Evolutionary conservation across 2,113 vertebrate species (phyloP), one percentile per base, ranked within the genome.

Genomic region (Tor tambroides): DNA sequence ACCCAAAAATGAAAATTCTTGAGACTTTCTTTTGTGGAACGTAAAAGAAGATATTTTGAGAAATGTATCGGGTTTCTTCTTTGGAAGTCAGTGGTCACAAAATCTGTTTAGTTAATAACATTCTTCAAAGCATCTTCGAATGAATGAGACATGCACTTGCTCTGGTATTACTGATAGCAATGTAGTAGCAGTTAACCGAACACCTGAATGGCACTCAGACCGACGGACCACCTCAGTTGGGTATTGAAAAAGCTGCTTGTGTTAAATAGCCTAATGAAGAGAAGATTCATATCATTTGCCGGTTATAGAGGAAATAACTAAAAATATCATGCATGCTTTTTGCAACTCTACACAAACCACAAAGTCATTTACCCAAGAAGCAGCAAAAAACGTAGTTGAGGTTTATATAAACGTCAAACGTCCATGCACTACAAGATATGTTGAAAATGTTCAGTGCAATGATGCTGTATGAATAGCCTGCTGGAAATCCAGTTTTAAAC

Each of bases 361-460:
- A 80, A 35, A 21, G 3, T 12, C 6, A 23, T 35, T 80, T 35
- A 35, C 30, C 30, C 28, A 4, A 59, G 10, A 23, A 80, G 46
- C 46, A 46, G 43, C 3, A 14, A 19, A 49, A 54, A 54, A 54
- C 1, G 1, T 54, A 7, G 51, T 43, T 43, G 21, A 14, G 6
- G 7, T 77, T 46, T 49, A 46, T 28, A 77, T 9, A 2, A 38
- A 26, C 15, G 46, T 30, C 28, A 54, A 10, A 32, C 41, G 12
- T 5, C 17, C 21, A 14, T 26, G 56, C 78, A 5, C 71, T 74
- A 72, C 35, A 72, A 11, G 32, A 38, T 74, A 8, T 23, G 38
- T 74, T 28, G n/a, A 14, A 77, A 77, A 67, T 80, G 23, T 17
- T 63, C 79, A 80, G 54, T 41, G 54, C 79, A 43, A n/a, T n/a